Evolutionary conservation across 2,888 invertebrate genomes (phyloP), one percentile per base, ranked within the genome.

Genomic region (Melieria crassipennis): DNA sequence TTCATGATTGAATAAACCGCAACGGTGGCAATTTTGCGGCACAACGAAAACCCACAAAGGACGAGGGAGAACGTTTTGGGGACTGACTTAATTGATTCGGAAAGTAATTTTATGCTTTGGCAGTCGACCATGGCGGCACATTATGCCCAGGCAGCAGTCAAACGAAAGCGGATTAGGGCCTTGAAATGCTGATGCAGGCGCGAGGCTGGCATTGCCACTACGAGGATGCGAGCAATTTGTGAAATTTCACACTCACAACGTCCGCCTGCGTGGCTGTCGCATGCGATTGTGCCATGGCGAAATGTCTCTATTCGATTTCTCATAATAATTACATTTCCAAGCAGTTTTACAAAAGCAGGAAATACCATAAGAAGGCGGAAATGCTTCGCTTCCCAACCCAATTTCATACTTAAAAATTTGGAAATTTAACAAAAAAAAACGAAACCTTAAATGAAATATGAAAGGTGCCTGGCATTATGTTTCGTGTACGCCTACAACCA

Each of bases 241-340:
- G 70, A 70, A 73, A 73, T 73, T 73, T 73, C 73, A 73, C 73
- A 70, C 73, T 69, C 65, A 10, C n/a, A 64, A 9, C 16, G 16
- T 4, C 62, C 66, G 61, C 63, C 66, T 57, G 47, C 66, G 46
- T 45, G 13, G 10, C 45, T 5, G 5, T 52, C 30, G 30, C 30
- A 30, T 30, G 30, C 30, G 30, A 30, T 3, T 30, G 2, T 30
- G 30, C 30, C 30, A 30, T 30, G 30, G 30, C 30, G 30, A 30
- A 30, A 30, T 30, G 13, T 52, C 52, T 52, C 52, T 50, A 56
- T 74, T 65, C 42, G 11, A 30, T 62, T 70, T n/a, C 56, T 50
- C 62, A 61, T 30, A 30, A 30, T 30, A 30, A 30, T 30, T 30
- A 30, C 30, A 30, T 30, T 30, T 30, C 30, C 30, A 30, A 30